Conservation (phyloP, 1,140 invertebrate genomes). For the Dufourea novaeangliae region DNA sequence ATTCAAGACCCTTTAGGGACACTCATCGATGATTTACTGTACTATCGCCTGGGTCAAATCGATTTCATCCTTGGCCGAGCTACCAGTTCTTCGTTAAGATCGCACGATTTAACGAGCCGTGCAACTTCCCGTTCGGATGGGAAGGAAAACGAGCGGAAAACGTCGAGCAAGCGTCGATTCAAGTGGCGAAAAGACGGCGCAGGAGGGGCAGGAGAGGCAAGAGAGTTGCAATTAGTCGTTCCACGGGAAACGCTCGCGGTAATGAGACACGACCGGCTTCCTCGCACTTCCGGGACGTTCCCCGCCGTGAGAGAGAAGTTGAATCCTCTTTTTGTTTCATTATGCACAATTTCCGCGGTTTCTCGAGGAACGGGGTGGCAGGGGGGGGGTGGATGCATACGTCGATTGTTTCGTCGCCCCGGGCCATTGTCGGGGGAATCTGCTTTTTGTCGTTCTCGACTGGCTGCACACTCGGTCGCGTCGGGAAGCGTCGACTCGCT, state of each 20-base stretch:
- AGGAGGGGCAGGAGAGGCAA: conserved; percentile 21
- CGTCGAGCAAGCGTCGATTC: conserved; percentile 3
- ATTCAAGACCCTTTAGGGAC: no score
- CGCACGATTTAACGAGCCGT: conserved; percentile 5
- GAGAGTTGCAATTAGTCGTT: conserved; percentile 67
- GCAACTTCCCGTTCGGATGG: conserved; percentile 21
- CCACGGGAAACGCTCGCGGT: conserved; percentile 69
- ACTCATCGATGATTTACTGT: no score
- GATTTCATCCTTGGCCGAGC: conserved; percentile 58
- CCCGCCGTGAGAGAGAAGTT: not conserved
- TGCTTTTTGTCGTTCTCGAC: conserved; percentile 41
- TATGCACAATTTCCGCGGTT: conserved; percentile 29
- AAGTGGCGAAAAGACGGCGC: not conserved
- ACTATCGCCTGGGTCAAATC: conserved; percentile 52
- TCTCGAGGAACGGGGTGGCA: conserved; percentile 6
- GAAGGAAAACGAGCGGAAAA: conserved; percentile 58
- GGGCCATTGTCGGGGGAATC: conserved; percentile 36
- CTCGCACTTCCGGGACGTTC: conserved; percentile 62
- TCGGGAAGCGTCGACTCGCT: conserved; percentile 32
- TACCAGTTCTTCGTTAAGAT: conserved; percentile 24
- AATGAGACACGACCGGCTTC: conserved; percentile 67
- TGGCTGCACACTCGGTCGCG: conserved; percentile 25
- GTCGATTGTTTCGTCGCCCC: conserved; percentile 35
- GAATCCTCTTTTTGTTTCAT: conserved; percentile 31
- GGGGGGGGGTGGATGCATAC: no score